phyloP scores from a whole-genome alignment of 1,140 invertebrate species.

The Cryptotermes secundus region DNA sequence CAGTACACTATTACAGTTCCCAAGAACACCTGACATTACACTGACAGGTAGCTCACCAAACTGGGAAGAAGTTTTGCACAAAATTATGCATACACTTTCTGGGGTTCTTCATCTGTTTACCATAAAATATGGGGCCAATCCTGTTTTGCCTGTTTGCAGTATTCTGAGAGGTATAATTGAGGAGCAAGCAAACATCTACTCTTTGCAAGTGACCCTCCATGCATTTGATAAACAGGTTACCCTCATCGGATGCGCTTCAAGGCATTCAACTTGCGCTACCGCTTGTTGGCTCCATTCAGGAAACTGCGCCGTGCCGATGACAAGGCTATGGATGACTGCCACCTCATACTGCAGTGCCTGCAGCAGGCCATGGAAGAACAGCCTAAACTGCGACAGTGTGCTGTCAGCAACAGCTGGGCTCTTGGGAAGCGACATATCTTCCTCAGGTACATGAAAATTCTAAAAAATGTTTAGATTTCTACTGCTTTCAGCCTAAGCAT shows the following conservation, averaged over 20 bases:
- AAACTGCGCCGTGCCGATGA: conserved; percentile 74
- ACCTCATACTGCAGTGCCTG: conserved; percentile 69
- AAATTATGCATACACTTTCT: no score
- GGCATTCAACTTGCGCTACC: conserved; percentile 86
- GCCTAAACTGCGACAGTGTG: conserved; percentile 40
- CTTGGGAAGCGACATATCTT: conserved; percentile 91
- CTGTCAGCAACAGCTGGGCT: conserved; percentile 76
- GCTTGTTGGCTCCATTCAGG: conserved; percentile 75
- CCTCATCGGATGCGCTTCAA: conserved; percentile 94
- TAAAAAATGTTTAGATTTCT: no score
- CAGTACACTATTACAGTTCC: no score
- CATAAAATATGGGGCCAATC: no score
- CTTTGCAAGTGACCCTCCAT: neutral
- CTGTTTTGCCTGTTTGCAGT: neutral
- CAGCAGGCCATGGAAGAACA: conserved; percentile 48
- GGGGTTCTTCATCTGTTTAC: no score
- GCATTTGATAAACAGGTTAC: conserved; percentile 58
- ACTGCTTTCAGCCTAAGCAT: no score
- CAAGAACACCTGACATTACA: no score
- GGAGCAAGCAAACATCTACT: neutral
- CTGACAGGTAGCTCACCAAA: no score
- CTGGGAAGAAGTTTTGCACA: no score
- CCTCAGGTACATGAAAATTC: conserved; percentile 55
- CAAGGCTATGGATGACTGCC: conserved; percentile 76
- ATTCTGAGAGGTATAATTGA: neutral